These are phyloP conservation scores for Epicauta chinensis DNA, from an alignment of 1,140 invertebrate species.

Conservation along the genomic window DNA sequence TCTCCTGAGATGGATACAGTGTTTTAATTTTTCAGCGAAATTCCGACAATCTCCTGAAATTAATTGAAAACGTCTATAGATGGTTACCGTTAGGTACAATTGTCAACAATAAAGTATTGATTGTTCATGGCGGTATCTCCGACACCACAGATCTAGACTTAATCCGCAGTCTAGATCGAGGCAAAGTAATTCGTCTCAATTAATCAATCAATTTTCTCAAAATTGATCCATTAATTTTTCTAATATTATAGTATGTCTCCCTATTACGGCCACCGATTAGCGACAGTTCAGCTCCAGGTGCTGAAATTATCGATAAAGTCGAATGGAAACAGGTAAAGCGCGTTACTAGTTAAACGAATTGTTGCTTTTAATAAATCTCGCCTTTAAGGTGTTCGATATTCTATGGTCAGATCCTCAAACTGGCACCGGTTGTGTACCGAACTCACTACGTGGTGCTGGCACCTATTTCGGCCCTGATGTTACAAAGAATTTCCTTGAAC, in stretches of 20 bases:
- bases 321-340: constrained; percentile 75
- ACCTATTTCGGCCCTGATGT: constrained; percentile 88
- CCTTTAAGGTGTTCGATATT: constrained; percentile 77
- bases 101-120: constrained; percentile 78
- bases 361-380: too few relatives aligned
- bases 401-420: constrained; percentile 87
- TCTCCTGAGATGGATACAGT: too few relatives aligned
- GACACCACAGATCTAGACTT: constrained; percentile 72
- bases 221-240: constrained; percentile 2
- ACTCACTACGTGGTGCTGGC: constrained; percentile 80
- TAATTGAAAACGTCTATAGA: constrained; percentile 82
- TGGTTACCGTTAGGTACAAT: constrained; percentile 85
- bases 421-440: constrained; percentile 66
- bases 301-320: constrained; percentile 61
- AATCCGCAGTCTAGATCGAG: constrained; percentile 66
- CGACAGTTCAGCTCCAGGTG: constrained; percentile 51
- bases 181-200: constrained; percentile 56
- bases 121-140: constrained; percentile 86
- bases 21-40: constrained; percentile 60
- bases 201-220: not conserved
- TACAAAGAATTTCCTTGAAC: constrained; percentile 67
- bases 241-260: constrained; percentile 68
- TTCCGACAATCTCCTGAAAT: constrained; percentile 64
- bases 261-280: constrained; percentile 69
- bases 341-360: too few relatives aligned